Evolutionary conservation across 2,888 invertebrate species (phyloP).

Genomic region (Epicampocera succincta): DNA sequence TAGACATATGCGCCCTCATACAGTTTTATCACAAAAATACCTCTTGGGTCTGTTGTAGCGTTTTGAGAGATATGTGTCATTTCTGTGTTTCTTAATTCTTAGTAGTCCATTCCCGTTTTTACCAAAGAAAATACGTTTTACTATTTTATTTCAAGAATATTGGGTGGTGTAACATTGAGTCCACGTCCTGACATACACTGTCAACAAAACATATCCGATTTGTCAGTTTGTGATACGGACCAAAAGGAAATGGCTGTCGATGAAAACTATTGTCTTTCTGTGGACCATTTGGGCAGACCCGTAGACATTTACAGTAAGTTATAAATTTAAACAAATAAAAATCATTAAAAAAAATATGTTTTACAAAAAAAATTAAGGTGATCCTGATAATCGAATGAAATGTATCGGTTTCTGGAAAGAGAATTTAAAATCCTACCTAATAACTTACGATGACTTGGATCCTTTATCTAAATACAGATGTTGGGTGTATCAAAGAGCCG

Average conservation of each 20-base stretch:
- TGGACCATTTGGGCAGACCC: conserved; percentile 96
- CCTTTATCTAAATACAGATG: conserved; percentile 97
- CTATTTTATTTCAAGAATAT: conserved; percentile 84
- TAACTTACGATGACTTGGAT: conserved; percentile 97
- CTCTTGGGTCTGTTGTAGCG: too few species aligned
- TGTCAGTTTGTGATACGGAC: conserved; percentile 97
- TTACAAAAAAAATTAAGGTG: conserved; percentile 79
- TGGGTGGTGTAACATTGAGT: conserved; percentile 96
- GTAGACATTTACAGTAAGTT: conserved; percentile 90
- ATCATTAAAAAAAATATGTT: background rate
- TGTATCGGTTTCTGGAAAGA: conserved; percentile 99
- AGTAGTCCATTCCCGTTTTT: too few species aligned
- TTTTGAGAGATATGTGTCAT: too few species aligned
- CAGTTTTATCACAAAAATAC: too few species aligned
- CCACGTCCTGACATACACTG: conserved; percentile 96
- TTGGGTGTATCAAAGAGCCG: conserved; percentile 98
- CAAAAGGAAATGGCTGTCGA: conserved; percentile 97
- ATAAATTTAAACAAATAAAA: background rate
- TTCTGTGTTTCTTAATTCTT: too few species aligned
- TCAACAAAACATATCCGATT: conserved; percentile 95
- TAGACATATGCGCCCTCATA: too few species aligned
- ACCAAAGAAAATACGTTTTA: too few species aligned
- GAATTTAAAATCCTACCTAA: conserved; percentile 96
- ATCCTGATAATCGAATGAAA: conserved; percentile 97
- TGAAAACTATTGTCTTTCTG: conserved; percentile 97